phyloP scores from a whole-genome alignment of 2,888 invertebrate species.

The Leptinotarsa juncta region DNA sequence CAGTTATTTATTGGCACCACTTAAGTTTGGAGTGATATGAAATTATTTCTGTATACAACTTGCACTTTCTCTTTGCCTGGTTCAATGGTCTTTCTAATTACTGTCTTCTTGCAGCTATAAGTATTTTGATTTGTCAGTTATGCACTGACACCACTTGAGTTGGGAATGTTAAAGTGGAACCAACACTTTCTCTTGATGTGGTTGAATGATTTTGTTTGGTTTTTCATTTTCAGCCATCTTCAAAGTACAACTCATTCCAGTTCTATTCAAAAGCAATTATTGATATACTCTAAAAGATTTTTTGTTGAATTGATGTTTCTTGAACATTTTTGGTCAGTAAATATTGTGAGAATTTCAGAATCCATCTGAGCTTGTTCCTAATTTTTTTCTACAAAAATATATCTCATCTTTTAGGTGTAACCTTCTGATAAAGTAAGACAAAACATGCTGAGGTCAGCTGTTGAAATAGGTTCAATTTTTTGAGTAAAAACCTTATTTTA shows the following conservation, averaged over 20 bases:
- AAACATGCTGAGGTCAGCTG: too few relatives aligned
- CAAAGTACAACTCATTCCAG: background rate
- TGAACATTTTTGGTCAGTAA: too few relatives aligned
- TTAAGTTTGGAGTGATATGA: background rate
- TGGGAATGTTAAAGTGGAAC: background rate
- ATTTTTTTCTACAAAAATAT: too few relatives aligned
- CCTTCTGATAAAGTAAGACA: too few relatives aligned
- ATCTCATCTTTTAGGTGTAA: too few relatives aligned
- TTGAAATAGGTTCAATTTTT: too few relatives aligned
- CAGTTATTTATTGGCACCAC: background rate
- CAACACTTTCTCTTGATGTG: slow-evolving; percentile 1
- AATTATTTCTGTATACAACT: background rate
- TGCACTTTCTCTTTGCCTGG: background rate
- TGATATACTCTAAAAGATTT: too few relatives aligned
- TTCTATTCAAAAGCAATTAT: background rate
- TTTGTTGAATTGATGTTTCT: too few relatives aligned
- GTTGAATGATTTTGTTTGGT: slow-evolving; percentile 3
- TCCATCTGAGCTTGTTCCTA: too few relatives aligned
- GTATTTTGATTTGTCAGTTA: background rate
- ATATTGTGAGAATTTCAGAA: too few relatives aligned
- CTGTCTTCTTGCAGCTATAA: background rate
- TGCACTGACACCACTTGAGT: background rate
- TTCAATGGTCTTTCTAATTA: background rate
- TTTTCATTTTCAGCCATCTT: background rate
- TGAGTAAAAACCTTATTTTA: too few relatives aligned